Percentiles rank a stretch among this genome's conserved stretches.
Evolutionary conservation across 2,888 invertebrate genomes (phyloP).

Genomic region (Microctonus aethiopoides): DNA sequence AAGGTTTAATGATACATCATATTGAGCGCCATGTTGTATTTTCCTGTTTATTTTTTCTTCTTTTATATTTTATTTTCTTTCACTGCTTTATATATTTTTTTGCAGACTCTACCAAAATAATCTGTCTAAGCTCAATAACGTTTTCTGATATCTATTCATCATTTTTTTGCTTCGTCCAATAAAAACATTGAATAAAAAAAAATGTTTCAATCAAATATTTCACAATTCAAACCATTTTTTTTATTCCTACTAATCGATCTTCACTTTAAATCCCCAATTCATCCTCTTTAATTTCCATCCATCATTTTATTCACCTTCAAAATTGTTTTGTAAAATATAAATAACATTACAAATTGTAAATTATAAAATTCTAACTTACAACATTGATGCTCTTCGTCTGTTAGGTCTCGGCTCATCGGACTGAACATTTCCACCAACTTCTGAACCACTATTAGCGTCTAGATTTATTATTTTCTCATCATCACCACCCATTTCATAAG

Average conservation of each 20-base stretch:
- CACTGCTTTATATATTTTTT: neutral
- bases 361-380: conserved; percentile 73
- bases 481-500: conserved; percentile 58
- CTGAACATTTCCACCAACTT: conserved; percentile 69
- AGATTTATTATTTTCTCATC: conserved; percentile 63
- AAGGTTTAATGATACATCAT: neutral
- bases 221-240: neutral
- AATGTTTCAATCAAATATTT: neutral
- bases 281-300: neutral
- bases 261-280: neutral
- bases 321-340: no score
- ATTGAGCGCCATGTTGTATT: neutral
- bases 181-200: neutral
- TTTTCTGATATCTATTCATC: neutral
- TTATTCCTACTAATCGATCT: neutral
- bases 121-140: neutral
- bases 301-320: no score
- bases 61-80: neutral
- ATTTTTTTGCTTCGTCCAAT: neutral
- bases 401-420: conserved; percentile 79
- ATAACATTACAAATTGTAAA: neutral
- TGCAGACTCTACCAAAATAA: neutral
- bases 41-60: neutral
- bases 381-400: conserved; percentile 83
- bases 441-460: conserved; percentile 73